phyloP scores from a whole-genome alignment of 2,888 invertebrate species.

The Ametastegia equiseti region DNA sequence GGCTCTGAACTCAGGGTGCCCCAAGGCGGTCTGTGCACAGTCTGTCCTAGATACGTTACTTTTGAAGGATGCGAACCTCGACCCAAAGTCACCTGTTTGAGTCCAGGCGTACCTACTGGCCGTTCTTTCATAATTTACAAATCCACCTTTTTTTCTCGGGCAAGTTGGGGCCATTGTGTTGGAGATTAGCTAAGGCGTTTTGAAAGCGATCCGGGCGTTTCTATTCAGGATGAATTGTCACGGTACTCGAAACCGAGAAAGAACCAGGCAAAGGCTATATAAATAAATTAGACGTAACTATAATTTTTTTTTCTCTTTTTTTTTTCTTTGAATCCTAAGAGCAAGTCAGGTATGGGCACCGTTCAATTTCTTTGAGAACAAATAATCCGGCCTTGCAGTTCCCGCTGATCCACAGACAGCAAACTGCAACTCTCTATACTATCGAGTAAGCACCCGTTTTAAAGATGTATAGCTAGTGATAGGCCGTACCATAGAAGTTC shows the following conservation, averaged over 20 bases:
- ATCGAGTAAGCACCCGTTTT: not conserved
- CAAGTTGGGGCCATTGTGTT: not conserved
- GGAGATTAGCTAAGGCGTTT: constrained; percentile 18
- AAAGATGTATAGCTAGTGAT: not conserved
- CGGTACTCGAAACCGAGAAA: not conserved
- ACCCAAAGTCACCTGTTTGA: constrained; percentile 7
- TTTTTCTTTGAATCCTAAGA: too few species aligned
- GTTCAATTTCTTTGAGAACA: too few species aligned
- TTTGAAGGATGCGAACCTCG: not conserved
- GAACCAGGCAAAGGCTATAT: not conserved
- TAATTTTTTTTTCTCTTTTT: not conserved
- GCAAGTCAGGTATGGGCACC: too few species aligned
- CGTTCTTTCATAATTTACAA: constrained; percentile 31
- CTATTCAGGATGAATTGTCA: constrained; percentile 15
- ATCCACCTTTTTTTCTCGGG: not conserved
- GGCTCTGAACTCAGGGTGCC: not conserved
- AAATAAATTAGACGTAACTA: not conserved
- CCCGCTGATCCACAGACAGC: not conserved
- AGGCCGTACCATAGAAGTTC: constrained; percentile 4
- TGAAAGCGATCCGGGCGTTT: not conserved
- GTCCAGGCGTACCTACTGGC: not conserved
- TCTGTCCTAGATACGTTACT: not conserved
- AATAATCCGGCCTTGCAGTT: not conserved
- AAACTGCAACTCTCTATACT: too few species aligned
- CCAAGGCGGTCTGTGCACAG: not conserved